Conservation (phyloP, 2,113 vertebrate species). For the Pseudopipra pipra region DNA sequence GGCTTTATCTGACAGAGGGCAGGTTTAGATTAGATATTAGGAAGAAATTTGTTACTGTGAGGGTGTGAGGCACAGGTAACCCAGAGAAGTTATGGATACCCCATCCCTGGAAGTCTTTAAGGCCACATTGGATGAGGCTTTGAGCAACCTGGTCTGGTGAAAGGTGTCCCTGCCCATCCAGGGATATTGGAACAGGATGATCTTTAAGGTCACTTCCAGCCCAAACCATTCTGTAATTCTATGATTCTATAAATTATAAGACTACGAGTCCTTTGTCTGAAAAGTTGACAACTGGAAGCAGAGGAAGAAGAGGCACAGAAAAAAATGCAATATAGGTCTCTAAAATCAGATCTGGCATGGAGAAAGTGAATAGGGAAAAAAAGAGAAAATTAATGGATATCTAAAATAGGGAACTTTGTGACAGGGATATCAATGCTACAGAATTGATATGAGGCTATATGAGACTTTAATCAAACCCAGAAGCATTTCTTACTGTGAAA, state of each 20-base stretch:
- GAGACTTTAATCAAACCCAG: not conserved
- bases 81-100: not conserved
- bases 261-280: not conserved
- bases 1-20: not conserved
- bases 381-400: not conserved
- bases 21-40: not conserved
- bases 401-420: not conserved
- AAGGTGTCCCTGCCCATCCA: not conserved
- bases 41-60: not conserved
- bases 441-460: fast-evolving
- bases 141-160: not conserved
- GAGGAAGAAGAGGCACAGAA: not conserved
- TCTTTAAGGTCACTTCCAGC: not conserved
- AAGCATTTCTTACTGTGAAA: not conserved
- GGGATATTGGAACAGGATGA: too few relatives aligned
- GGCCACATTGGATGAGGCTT: not conserved
- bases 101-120: not conserved
- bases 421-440: not conserved
- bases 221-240: not conserved
- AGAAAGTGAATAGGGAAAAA: not conserved
- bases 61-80: not conserved
- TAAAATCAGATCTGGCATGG: not conserved
- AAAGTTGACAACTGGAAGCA: not conserved
- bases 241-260: not conserved
- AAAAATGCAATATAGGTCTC: not conserved